Evolutionary conservation across 2,797 vertebrate species (phyloP), one percentile per base, ranked within the genome.

Genomic region (Austrolebias charrua): DNA sequence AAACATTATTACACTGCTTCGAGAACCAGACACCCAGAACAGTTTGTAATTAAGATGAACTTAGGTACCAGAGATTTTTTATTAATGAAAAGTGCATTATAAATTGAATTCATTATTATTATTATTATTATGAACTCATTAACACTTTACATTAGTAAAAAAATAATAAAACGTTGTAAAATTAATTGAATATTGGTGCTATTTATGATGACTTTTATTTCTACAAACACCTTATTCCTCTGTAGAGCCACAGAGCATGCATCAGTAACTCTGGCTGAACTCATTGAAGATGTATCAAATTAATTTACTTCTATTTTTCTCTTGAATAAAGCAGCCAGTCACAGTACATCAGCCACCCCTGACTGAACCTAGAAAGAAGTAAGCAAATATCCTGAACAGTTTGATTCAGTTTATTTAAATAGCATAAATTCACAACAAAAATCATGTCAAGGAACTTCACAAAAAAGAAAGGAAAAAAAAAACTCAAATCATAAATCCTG

Each of bases 1-100:
- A 61, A 65, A 63, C 50, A 61, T 48, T 24, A 18, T 50, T 40
- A 59, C 19, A 54, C 35, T 19, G 43, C 28, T 52, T 31, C 56
- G 13, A 56, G 42, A n/a, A 50, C 33, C 13, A 16, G 47, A 47
- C 12, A 43, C 24, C 16, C 55, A 60, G 42, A 24, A 24, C 1
- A 24, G 24, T 3, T 24, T 24, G 24, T 24, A 24, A 3, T 24
- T 24, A 24, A 24, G 24, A 24, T 3, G 24, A 24, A n/a, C n/a
- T n/a, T n/a, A n/a, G n/a, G n/a, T n/a, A n/a, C n/a, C n/a, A n/a
- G n/a, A n/a, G n/a, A n/a, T n/a, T n/a, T n/a, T n/a, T n/a, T n/a
- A n/a, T n/a, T n/a, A n/a, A n/a, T n/a, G n/a, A n/a, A n/a, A n/a
- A n/a, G n/a, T n/a, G n/a, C n/a, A n/a, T n/a, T n/a, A n/a, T n/a